A percentile compares a stretch with the other conserved stretches of the same genome.
These are phyloP conservation scores for Aplochiton taeniatus DNA, from an alignment of 2,797 vertebrate species.

Conservation along the genomic window DNA sequence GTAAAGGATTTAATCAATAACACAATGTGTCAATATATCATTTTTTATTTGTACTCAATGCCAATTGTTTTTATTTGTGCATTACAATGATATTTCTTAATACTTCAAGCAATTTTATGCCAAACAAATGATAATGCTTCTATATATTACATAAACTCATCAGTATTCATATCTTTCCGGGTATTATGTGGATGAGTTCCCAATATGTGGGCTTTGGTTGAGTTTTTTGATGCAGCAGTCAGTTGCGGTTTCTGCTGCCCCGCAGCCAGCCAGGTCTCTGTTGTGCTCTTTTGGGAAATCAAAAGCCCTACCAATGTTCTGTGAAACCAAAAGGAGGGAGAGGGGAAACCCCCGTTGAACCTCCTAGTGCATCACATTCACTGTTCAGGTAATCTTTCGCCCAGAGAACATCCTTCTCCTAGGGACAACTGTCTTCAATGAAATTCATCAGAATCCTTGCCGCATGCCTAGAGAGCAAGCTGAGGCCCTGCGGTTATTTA, in stretches of 20 bases:
- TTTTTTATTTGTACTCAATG: no score
- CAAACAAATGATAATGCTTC: slow-evolving; percentile 18
- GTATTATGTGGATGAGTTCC: slow-evolving; percentile 2
- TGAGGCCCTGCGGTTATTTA: background rate
- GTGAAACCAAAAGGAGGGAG: slow-evolving; percentile 36
- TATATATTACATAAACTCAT: slow-evolving; percentile 19
- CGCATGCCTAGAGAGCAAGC: background rate
- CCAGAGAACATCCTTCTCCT: slow-evolving; percentile 16
- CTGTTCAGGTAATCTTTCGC: slow-evolving; percentile 44
- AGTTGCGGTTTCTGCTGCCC: slow-evolving; percentile 1
- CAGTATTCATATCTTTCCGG: background rate
- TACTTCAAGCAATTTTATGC: no score
- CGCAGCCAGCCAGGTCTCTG: slow-evolving; percentile 11
- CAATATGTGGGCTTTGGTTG: background rate
- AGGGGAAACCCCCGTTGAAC: slow-evolving; percentile 19
- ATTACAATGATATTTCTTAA: no score
- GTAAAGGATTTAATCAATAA: no score
- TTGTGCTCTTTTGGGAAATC: slow-evolving; percentile 46
- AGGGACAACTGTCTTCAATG: slow-evolving; percentile 32
- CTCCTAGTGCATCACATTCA: slow-evolving; percentile 40
- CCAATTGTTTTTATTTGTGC: no score
- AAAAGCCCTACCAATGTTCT: slow-evolving; percentile 43
- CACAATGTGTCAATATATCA: no score
- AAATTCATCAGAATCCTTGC: slow-evolving; percentile 29
- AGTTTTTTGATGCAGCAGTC: slow-evolving; percentile 8